These are phyloP conservation scores for Psittacula cyanocephala DNA, from an alignment of 2,113 vertebrate species.

Conservation along the genomic window DNA sequence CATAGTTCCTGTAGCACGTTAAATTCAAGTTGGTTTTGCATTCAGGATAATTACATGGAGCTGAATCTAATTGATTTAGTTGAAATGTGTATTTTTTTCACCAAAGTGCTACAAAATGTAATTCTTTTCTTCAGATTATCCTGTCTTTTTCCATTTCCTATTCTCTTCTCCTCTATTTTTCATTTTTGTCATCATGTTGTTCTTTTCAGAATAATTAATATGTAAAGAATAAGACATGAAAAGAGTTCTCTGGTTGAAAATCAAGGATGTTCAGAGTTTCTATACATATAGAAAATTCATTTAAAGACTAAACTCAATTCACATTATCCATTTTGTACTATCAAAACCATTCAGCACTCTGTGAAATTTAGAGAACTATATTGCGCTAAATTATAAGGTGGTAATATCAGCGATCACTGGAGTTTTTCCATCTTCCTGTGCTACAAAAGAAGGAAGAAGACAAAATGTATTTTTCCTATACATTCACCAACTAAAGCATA, in stretches of 20 bases:
- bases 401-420: neutral
- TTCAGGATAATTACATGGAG: conserved; percentile 31
- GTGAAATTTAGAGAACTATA: neutral
- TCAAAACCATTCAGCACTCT: neutral
- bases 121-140: neutral
- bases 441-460: neutral
- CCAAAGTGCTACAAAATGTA: neutral
- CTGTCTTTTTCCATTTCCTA: neutral
- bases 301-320: neutral
- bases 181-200: neutral
- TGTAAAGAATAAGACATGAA: neutral
- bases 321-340: neutral
- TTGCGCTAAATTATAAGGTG: neutral
- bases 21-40: conserved; percentile 26
- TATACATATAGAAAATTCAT: neutral
- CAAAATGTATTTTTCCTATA: neutral
- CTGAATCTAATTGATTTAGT: neutral
- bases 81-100: conserved; percentile 18
- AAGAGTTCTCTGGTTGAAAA: neutral
- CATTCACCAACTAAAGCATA: neutral
- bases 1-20: conserved; percentile 5
- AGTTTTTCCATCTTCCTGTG: neutral
- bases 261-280: neutral
- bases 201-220: neutral
- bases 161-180: neutral